Base-by-base conservation (phyloP, 2,113 vertebrate species). In the Thymallus thymallus region DNA sequence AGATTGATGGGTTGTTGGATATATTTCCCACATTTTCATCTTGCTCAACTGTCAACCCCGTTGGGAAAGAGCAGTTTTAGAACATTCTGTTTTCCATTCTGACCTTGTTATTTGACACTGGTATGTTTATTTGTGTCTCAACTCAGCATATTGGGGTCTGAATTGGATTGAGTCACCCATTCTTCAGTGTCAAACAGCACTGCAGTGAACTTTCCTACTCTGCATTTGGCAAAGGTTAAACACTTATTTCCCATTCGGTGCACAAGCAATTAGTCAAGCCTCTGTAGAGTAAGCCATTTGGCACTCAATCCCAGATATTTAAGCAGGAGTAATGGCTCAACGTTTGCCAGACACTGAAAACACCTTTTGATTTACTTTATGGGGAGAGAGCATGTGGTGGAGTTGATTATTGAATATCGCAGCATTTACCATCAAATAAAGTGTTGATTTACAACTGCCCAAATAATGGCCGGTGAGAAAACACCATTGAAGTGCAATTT, bases 211-310 rank as follows among this genome's bases (percentile, higher is more conserved):
- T 68, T 20, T 23, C 66, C n/a, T 45, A 5, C 35, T 41, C 23
- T n/a, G 23, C 32, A 5, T 41, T 68, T 68, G n/a, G 66, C 6
- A 45, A 68, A 68, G 66, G 35, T 68, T 68, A 68, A 68, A 68
- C 66, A 68, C 22, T 5, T n/a, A 68, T 22, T 67, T 67, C 24
- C 65, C 32, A 41, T 67, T 67, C 65, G 20, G n/a, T 67, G n/a
- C 30, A 29, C 41, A 61, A 72, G 70, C 70, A 73, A 73, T 73
- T 65, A 73, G 64, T 45, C 48, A 23, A 65, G 62, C 24, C 46
- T 65, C 26, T 20, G 24, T 55, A 16, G 26, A 26, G 20, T 7
- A 45, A 22, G 18, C n/a, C 14, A 63, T 30, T 73, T 73, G 71
- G 61, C 62, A 48, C 24, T 29, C 26, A 30, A 30, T 20, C 62